These are phyloP conservation scores for Amphiprion ocellaris DNA, from an alignment of 2,113 vertebrate species.

Conservation along the genomic window DNA sequence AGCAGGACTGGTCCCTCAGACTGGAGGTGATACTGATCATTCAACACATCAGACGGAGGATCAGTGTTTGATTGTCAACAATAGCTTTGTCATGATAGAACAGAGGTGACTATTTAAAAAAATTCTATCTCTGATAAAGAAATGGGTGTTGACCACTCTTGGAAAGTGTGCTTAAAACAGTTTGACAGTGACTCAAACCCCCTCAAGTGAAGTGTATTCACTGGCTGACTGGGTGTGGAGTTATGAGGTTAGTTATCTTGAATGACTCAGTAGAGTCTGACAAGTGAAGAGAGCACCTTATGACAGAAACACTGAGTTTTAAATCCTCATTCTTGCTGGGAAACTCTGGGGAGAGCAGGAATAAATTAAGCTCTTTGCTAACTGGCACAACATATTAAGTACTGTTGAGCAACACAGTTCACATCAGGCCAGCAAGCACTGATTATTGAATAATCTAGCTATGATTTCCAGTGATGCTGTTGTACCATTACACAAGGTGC, in stretches of 20 bases:
- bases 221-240: conserved; percentile 20
- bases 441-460: too few relatives aligned
- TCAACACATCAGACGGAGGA: too few relatives aligned
- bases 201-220: conserved; percentile 3
- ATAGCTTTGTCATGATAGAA: too few relatives aligned
- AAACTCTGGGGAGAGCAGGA: too few relatives aligned
- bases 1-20: background rate
- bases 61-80: background rate
- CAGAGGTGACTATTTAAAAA: background rate
- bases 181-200: background rate
- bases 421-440: too few relatives aligned
- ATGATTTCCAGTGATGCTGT: too few relatives aligned
- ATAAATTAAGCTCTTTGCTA: too few relatives aligned
- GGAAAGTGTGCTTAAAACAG: background rate
- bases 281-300: background rate
- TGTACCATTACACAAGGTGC: too few relatives aligned
- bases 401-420: too few relatives aligned
- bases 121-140: background rate
- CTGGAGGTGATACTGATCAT: background rate
- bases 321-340: too few relatives aligned
- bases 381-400: too few relatives aligned
- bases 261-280: conserved; percentile 5
- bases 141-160: background rate
- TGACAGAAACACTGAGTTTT: too few relatives aligned
- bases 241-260: background rate